phyloP scores from a whole-genome alignment of 2,888 invertebrate species.

The Orthosia incerta region DNA sequence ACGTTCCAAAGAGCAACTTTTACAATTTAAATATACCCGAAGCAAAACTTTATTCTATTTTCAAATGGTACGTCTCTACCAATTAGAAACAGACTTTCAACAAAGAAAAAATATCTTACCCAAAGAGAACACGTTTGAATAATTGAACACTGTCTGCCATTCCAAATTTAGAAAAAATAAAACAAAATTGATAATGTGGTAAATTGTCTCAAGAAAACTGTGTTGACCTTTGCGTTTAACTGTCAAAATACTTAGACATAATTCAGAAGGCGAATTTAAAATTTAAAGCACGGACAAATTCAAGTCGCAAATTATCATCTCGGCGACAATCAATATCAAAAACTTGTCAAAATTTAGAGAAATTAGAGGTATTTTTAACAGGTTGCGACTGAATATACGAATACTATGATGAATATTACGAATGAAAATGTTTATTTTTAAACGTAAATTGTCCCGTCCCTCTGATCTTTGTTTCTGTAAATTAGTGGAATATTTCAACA shows the following conservation, averaged over 20 bases:
- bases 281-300: too few relatives aligned
- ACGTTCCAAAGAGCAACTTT: conserved; percentile 6
- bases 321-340: too few relatives aligned
- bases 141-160: conserved; percentile 52
- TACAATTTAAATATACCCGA: conserved; percentile 17
- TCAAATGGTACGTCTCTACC: conserved; percentile 52
- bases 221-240: conserved; percentile 8
- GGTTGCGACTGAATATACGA: too few relatives aligned
- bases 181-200: conserved; percentile 9
- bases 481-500: conserved; percentile 5
- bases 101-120: conserved; percentile 32
- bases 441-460: too few relatives aligned
- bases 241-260: conserved; percentile 10
- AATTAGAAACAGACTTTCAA: conserved; percentile 53
- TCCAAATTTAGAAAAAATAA: conserved; percentile 32
- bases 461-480: not conserved
- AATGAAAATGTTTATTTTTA: too few relatives aligned
- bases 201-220: conserved; percentile 10
- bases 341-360: too few relatives aligned
- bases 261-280: too few relatives aligned
- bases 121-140: conserved; percentile 38
- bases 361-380: too few relatives aligned
- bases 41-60: conserved; percentile 36
- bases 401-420: too few relatives aligned
- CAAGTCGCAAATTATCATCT: too few relatives aligned